Evolutionary conservation across 2,113 vertebrate genomes (phyloP), one percentile per base, ranked within the genome.

Genomic region (Sterrhoptilus dennistouni): DNA sequence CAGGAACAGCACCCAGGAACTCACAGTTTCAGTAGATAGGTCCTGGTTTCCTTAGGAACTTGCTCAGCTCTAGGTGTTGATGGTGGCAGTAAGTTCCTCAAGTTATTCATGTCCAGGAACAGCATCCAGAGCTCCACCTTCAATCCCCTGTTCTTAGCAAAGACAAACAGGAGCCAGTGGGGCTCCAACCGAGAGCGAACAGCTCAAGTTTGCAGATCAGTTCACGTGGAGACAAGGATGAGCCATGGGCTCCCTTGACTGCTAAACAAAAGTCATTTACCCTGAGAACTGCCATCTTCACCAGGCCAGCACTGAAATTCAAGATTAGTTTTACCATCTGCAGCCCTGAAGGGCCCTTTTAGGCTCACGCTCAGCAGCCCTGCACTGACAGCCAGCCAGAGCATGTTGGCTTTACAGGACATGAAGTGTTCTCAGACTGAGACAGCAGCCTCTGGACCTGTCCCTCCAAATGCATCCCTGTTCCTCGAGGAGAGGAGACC

Each of bases 391-490:
- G 54, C 42, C 74, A 74, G 50, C 3, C 3, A 0, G 33, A 11
- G 35, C 3, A 52, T 31, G 1, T 4, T 14, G 31, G 20, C 49
- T 79, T 45, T 6, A 27, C 29, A 33, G 69, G 61, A 63, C 8
- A 2, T 3, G 15, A 54, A 28, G 8, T 0, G 11, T 10, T 31
- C 17, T 66, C 47, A 17, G 31, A 1, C 11, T 36, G 60, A 77
- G 40, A 12, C 28, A 38, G 3, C 79, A 38, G 25, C 66, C 72
- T n/a, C 88, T 61, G 49, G 9, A 40, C 28, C 12, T 8, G 5
- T 8, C 63, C 57, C 49, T 63, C 52, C 70, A 54, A 27, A 21
- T 6, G 12, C 27, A 14, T 21, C 87, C 47, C 12, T 19, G 6
- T 27, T 61, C 15, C 49, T 25, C 11, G 3, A 12, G 10, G 24